Percentiles rank a stretch among this genome's conserved stretches.
Evolutionary conservation across 1,140 invertebrate genomes (phyloP).

Genomic region (Plutomurus gul): DNA sequence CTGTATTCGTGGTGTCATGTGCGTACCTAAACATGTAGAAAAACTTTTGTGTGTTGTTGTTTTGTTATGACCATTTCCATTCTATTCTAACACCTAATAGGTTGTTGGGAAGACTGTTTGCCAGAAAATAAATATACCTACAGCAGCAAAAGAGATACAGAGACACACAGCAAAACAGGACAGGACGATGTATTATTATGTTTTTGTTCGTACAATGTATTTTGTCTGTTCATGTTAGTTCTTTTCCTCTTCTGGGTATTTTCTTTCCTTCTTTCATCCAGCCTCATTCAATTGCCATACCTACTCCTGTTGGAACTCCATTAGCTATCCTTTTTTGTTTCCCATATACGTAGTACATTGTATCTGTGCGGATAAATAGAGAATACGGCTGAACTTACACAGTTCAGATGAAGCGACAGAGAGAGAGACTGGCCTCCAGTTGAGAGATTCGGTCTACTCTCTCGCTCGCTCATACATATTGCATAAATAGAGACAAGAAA

Average conservation of each 20-base stretch:
- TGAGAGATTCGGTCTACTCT: slow-evolving; percentile 21
- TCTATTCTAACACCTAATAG: no score
- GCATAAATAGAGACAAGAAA: slow-evolving; percentile 30
- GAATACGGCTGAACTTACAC: no score
- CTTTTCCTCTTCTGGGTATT: neutral
- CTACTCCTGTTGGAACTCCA: slow-evolving; percentile 1
- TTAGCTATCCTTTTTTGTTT: slow-evolving; percentile 4
- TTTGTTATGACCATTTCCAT: neutral
- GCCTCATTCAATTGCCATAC: slow-evolving; percentile 8
- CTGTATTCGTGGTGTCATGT: no score
- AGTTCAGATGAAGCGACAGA: slow-evolving; percentile 8
- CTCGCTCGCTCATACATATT: slow-evolving; percentile 26
- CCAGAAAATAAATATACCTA: slow-evolving; percentile 15
- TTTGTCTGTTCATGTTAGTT: neutral
- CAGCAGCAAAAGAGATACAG: neutral
- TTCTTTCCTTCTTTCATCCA: neutral
- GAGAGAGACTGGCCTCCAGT: slow-evolving; percentile 22
- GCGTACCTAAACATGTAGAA: neutral
- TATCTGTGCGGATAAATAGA: no score
- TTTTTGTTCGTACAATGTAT: neutral
- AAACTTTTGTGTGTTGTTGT: neutral
- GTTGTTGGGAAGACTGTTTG: no score
- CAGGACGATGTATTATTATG: neutral
- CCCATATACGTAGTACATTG: neutral
- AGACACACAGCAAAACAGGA: neutral